phyloP scores from a whole-genome alignment of 2,113 vertebrate species.

The Cebidichthys violaceus region DNA sequence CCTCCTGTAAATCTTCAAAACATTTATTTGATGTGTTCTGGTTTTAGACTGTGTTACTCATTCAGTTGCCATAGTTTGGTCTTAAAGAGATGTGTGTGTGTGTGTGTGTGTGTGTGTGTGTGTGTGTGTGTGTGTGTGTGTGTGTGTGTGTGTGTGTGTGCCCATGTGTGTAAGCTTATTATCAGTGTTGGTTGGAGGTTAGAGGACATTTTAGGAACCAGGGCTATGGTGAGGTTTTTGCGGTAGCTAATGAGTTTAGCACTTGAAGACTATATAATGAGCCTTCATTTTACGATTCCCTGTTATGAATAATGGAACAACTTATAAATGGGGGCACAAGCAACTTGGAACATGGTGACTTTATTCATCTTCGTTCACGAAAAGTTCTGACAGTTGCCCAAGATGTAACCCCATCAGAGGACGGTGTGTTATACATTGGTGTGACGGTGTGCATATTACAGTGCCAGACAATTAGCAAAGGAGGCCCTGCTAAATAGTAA shows the following conservation, averaged over 20 bases:
- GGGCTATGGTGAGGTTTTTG: constrained; percentile 61
- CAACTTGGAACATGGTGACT: constrained; percentile 60
- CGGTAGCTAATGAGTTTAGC: constrained; percentile 76
- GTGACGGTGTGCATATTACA: constrained; percentile 34
- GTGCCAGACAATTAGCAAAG: constrained; percentile 25
- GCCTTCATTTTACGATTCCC: constrained; percentile 76
- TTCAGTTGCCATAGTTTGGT: constrained; percentile 57
- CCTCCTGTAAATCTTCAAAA: constrained; percentile 69
- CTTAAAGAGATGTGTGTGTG: constrained; percentile 36
- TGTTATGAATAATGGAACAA: constrained; percentile 79
- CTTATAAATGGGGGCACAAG: constrained; percentile 71
- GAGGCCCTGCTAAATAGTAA: constrained; percentile 21
- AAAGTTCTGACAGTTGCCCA: constrained; percentile 65
- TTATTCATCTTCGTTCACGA: constrained; percentile 64
- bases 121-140: constrained; percentile 37
- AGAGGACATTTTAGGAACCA: constrained; percentile 75
- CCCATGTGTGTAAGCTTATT: constrained; percentile 62
- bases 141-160: constrained; percentile 1
- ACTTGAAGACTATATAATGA: constrained; percentile 80
- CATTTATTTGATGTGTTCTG: constrained; percentile 71
- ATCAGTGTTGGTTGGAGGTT: constrained; percentile 70
- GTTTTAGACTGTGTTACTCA: constrained; percentile 75
- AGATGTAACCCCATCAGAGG: constrained; percentile 56
- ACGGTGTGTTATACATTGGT: constrained; percentile 38
- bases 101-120: constrained; percentile 5